Percentiles rank a stretch among this genome's conserved stretches.
These are phyloP conservation scores for Galerucella nymphaeae DNA, from an alignment of 2,888 invertebrate genomes.

Conservation along the genomic window DNA sequence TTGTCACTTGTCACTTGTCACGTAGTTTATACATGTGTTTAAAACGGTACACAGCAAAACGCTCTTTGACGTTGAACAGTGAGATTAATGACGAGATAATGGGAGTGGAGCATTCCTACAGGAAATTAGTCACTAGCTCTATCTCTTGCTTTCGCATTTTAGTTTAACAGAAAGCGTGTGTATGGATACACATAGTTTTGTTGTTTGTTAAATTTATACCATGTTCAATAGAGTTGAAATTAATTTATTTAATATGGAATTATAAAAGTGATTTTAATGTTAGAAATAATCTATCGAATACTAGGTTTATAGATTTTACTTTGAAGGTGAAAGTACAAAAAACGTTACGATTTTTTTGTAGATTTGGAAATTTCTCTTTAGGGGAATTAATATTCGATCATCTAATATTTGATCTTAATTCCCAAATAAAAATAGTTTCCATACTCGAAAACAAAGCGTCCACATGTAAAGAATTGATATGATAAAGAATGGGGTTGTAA, in stretches of 20 bases:
- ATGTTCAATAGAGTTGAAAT: too few species aligned
- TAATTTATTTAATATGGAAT: too few species aligned
- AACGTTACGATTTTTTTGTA: too few species aligned
- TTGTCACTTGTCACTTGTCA: slow-evolving; percentile 64
- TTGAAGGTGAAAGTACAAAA: too few species aligned
- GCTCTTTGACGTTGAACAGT: slow-evolving; percentile 60
- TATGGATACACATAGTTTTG: not conserved
- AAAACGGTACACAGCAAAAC: slow-evolving; percentile 59
- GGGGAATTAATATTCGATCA: not conserved
- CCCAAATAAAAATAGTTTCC: slow-evolving; percentile 27
- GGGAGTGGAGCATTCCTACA: slow-evolving; percentile 50
- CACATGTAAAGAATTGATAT: slow-evolving; percentile 60
- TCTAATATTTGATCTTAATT: not conserved
- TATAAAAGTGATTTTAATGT: too few species aligned
- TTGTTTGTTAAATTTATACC: not conserved
- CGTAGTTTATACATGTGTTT: slow-evolving; percentile 58
- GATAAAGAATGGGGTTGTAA: slow-evolving; percentile 61
- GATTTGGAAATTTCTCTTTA: not conserved
- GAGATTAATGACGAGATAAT: slow-evolving; percentile 63
- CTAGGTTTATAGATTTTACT: too few species aligned
- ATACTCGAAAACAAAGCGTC: slow-evolving; percentile 56
- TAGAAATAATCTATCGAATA: too few species aligned
- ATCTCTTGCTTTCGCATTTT: slow-evolving; percentile 26
- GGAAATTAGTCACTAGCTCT: slow-evolving; percentile 42
- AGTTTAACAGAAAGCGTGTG: slow-evolving; percentile 15